Evolutionary conservation across 2,888 invertebrate genomes (phyloP), one percentile per base, ranked within the genome.

Genomic region (Globia sparganii): DNA sequence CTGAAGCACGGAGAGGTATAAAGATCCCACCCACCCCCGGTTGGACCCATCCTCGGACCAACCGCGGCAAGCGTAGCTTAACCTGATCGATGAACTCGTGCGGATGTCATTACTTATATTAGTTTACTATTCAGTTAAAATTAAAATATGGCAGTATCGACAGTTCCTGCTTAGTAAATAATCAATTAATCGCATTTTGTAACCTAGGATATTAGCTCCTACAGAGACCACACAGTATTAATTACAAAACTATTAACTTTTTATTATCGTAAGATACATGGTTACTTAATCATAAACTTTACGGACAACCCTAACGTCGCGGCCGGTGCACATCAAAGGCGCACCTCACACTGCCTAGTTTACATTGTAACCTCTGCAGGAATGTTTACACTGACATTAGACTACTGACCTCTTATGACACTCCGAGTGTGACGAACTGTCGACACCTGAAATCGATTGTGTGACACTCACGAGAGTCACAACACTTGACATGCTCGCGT

Each of bases 301-400:
- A 11, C 43, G 58, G 21, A 37, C 94, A 95, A 70, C 96, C 96
- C 95, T 95, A 91, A 13, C 0, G 18, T 4, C 15, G 28, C 46
- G 28, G 37, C 58, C 78, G 83, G 89, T 93, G 92, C 85, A 96
- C 94, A 96, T 96, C 96, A 96, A 96, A 96, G 95, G 88, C 89
- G 89, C 94, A 94, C 94, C 94, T 94, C 93, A 86, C 91, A 88
- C 88, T 89, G 84, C 86, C 86, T 87, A 84, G 94, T 95, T 94
- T 94, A 96, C 95, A 95, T 94, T 95, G 96, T 95, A 95, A 93
- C 92, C 93, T 93, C 91, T 90, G 90, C 87, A 84, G 86, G 82
- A 85, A 85, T 94, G 94, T 95, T 94, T 95, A 94, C 91, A 87
- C 87, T 90, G 91, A 91, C 91, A 91, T 91, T 91, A 92, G 90